Percentiles rank a stretch among this genome's conserved stretches.
These are phyloP conservation scores for Physeter macrocephalus DNA, from an alignment of 2,113 vertebrate species.

Conservation along the genomic window DNA sequence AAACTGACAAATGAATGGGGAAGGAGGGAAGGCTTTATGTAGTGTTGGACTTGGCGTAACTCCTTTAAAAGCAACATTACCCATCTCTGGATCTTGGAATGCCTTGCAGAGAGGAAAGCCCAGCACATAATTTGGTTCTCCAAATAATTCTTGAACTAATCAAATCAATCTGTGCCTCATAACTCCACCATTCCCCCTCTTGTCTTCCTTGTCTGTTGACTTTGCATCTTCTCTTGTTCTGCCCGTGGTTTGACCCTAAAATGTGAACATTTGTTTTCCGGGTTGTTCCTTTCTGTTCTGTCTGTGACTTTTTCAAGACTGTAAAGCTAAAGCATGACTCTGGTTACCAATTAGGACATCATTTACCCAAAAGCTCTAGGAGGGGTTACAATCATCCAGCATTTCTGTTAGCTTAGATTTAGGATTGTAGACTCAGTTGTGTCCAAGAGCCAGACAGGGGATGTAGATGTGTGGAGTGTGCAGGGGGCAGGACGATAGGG, in stretches of 20 bases:
- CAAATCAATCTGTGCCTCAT: conserved; percentile 46
- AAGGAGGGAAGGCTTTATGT: conserved; percentile 55
- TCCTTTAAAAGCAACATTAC: conserved; percentile 65
- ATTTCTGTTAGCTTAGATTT: neutral
- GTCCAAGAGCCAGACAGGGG: neutral
- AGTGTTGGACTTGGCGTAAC: conserved; percentile 65
- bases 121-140: conserved; percentile 51
- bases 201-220: conserved; percentile 32
- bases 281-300: neutral
- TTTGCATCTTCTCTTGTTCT: conserved; percentile 16
- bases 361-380: neutral
- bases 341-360: neutral
- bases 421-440: neutral
- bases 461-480: neutral
- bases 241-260: conserved; percentile 38
- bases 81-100: conserved; percentile 55
- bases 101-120: conserved; percentile 2
- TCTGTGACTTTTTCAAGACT: neutral
- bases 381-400: neutral
- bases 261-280: conserved; percentile 21
- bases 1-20: conserved; percentile 30
- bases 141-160: conserved; percentile 65
- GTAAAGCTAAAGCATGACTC: neutral
- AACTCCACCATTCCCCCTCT: neutral
- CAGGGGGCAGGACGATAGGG: neutral